These are phyloP conservation scores for Apis dorsata DNA, from an alignment of 1,140 invertebrate genomes.

Conservation along the genomic window DNA sequence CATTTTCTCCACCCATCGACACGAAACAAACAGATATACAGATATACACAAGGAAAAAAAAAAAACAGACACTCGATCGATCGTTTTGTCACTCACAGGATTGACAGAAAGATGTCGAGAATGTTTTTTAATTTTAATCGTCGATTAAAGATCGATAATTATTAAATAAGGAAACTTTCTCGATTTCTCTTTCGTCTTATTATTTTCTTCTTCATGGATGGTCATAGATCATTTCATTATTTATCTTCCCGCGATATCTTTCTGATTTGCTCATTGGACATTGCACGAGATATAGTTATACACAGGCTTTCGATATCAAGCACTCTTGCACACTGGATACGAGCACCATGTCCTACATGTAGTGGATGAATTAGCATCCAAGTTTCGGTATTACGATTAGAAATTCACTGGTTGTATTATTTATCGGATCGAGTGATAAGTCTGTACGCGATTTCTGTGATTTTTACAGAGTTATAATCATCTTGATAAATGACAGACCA, in stretches of 20 bases:
- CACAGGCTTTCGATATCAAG: conserved; percentile 26
- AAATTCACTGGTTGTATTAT: neutral
- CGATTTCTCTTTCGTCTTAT: neutral
- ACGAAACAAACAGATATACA: conserved; percentile 8
- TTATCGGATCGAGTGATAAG: neutral
- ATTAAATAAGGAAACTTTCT: no score
- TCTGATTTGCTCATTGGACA: neutral
- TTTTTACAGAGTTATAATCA: neutral
- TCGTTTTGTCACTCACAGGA: no score
- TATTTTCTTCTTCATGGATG: neutral
- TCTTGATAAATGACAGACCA: no score
- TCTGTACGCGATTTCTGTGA: no score
- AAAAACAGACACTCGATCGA: no score
- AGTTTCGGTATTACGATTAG: neutral
- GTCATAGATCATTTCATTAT: neutral
- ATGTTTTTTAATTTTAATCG: no score
- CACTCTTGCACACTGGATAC: conserved; percentile 28
- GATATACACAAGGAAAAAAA: no score
- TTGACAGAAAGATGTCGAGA: no score
- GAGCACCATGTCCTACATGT: neutral
- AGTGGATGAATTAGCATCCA: neutral
- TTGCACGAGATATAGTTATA: conserved; percentile 12
- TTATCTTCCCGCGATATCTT: neutral
- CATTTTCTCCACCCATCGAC: conserved; percentile 32
- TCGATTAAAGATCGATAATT: no score